Evolutionary conservation across 2,888 invertebrate genomes (phyloP), one percentile per base, ranked within the genome.

Genomic region (Crepidodera aurea): DNA sequence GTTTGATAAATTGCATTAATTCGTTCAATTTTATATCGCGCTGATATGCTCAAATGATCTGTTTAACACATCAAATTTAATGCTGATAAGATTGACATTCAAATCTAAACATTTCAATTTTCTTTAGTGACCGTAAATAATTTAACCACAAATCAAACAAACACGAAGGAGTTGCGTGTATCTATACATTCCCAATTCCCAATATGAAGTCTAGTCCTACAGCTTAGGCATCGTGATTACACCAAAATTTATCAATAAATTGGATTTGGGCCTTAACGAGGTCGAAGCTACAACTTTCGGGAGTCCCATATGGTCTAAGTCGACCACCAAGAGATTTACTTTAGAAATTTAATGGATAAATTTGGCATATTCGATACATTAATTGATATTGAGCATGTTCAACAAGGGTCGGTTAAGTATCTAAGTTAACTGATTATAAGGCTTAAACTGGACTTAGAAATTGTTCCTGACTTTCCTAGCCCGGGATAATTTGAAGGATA

Each of bases 201-300:
- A n/a, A n/a, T n/a, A n/a, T n/a, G n/a, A n/a, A n/a, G n/a, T n/a
- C n/a, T n/a, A n/a, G n/a, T n/a, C n/a, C n/a, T n/a, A n/a, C n/a
- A n/a, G n/a, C n/a, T 25, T 29, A 27, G 29, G 22, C 39, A 8
- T 27, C 40, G 59, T 51, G 51, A 44, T 59, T 51, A 51, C 42
- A 44, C 16, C 18, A 22, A 16, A 53, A 60, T 60, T 46, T 60
- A 60, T 53, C 53, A 44, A 60, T 53, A 60, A 60, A 39, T 53
- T 34, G 53, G 25, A 60, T 53, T 53, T 46, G 16, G 37, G 53
- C 7, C 27, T 51, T 13, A 40, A 40, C 40, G 48, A 56, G 42
- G 19, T 50, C 40, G 25, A n/a, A 15, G 18, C n/a, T 40, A 18
- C 37, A 27, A 44, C 46, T 44, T 53, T 25, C 46, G 1, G 12